Evolutionary conservation across 2,113 vertebrate species (phyloP).

Genomic region (Mus spicilegus): DNA sequence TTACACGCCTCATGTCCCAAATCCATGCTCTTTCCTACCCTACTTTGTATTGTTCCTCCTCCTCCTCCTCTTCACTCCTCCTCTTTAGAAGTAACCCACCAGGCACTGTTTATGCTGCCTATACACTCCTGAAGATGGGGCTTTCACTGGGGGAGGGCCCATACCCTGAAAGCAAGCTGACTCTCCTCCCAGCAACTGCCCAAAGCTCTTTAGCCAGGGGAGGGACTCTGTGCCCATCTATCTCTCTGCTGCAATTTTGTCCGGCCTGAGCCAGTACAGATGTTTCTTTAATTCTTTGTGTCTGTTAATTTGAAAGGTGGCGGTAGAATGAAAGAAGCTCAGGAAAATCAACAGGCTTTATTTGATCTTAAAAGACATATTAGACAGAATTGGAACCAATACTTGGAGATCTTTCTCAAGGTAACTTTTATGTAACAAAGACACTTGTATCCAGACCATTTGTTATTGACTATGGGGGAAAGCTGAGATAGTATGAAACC

Average conservation of each 20-base stretch:
- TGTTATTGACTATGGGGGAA: neutral
- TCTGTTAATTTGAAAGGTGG: slow-evolving; percentile 7
- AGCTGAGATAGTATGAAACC: neutral
- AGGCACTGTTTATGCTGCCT: neutral
- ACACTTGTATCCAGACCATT: neutral
- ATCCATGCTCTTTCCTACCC: neutral
- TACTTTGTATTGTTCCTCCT: neutral
- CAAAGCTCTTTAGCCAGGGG: neutral
- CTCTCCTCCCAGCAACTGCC: neutral
- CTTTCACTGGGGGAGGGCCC: neutral
- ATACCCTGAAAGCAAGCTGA: neutral
- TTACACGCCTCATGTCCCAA: neutral
- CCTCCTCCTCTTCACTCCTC: neutral
- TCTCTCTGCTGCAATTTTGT: neutral
- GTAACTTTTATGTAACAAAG: neutral
- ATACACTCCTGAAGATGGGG: neutral
- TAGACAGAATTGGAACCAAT: slow-evolving; percentile 13
- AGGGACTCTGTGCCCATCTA: neutral
- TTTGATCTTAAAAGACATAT: neutral
- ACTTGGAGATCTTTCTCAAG: neutral
- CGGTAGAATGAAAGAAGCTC: neutral
- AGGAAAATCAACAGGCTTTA: neutral
- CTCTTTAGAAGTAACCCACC: neutral
- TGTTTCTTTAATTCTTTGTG: neutral
- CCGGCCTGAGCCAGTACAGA: neutral